Evolutionary conservation across 2,888 invertebrate genomes (phyloP), one percentile per base, ranked within the genome.

Genomic region (Diadegma fenestrale): DNA sequence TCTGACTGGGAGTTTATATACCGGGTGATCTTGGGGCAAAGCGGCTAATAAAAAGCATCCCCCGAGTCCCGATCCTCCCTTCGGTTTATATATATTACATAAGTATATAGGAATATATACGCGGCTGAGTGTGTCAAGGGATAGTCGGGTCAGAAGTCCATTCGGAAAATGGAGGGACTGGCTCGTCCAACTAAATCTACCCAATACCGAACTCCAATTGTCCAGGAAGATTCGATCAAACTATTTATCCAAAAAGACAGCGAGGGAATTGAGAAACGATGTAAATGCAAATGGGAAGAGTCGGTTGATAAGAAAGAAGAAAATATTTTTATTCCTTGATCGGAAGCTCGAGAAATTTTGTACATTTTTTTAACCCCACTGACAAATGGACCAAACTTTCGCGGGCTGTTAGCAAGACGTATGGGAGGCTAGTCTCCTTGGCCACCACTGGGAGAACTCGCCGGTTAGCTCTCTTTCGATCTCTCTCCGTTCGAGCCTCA

Each of bases 11-110:
- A 33, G 78, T 86, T 80, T 82, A 86, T 86, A 88, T 81, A 90
- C 89, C 89, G 89, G 89, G 89, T 90, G 91, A 92, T 92, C 91
- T 92, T 89, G 89, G 88, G 41, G 72, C 80, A 76, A 87, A 89
- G 91, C 92, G 92, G 91, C 93, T 93, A 93, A 94, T 94, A 93
- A 93, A 93, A 94, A 94, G 92, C 93, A 93, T 92, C 92, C 92
- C 91, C 89, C 88, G 77, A 66, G 86, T 77, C 63, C 48, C 66
- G 22, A 68, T 63, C 43, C 26, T 69, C 10, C 61, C 61, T 58
- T 10, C 26, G 14, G 26, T 58, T 58, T 26, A 58, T 58, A 58
- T 26, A 58, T 58, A 26, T 26, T 26, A 58, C 26, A 14, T 26
- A 83, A 41, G 81, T 82, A 64, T 80, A 37, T 71, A 80, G 43